Conservation (phyloP, 1,140 invertebrate species). For the Drepana arcuata region DNA sequence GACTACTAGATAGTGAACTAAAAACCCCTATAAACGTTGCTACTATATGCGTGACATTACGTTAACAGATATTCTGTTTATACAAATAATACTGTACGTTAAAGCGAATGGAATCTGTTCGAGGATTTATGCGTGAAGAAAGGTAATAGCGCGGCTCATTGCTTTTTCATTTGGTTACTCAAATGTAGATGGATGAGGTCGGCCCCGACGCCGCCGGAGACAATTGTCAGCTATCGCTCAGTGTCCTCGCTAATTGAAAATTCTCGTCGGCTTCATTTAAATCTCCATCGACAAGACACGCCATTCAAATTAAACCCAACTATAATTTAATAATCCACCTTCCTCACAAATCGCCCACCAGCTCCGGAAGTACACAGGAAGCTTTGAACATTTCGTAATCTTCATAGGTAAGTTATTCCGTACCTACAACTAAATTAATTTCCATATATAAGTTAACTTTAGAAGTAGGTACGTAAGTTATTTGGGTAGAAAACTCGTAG, state of each 20-base stretch:
- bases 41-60: too few relatives aligned
- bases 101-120: slow-evolving; percentile 32
- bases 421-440: too few relatives aligned
- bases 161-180: slow-evolving; percentile 68
- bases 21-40: too few relatives aligned
- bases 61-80: slow-evolving; percentile 8
- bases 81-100: slow-evolving; percentile 11
- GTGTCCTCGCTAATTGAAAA: slow-evolving; percentile 66
- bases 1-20: too few relatives aligned
- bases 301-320: slow-evolving; percentile 41
- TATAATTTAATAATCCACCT: slow-evolving; percentile 42
- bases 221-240: slow-evolving; percentile 65
- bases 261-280: slow-evolving; percentile 60
- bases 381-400: too few relatives aligned
- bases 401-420: too few relatives aligned
- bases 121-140: slow-evolving; percentile 55
- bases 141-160: slow-evolving; percentile 66
- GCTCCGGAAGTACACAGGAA: background rate
- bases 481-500: slow-evolving; percentile 32
- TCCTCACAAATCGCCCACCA: slow-evolving; percentile 20
- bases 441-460: too few relatives aligned
- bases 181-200: slow-evolving; percentile 66
- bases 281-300: slow-evolving; percentile 55
- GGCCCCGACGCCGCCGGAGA: slow-evolving; percentile 44
- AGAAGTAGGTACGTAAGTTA: slow-evolving; percentile 10